phyloP scores from a whole-genome alignment of 2,888 invertebrate species.

The Trachelus iudaicus region DNA sequence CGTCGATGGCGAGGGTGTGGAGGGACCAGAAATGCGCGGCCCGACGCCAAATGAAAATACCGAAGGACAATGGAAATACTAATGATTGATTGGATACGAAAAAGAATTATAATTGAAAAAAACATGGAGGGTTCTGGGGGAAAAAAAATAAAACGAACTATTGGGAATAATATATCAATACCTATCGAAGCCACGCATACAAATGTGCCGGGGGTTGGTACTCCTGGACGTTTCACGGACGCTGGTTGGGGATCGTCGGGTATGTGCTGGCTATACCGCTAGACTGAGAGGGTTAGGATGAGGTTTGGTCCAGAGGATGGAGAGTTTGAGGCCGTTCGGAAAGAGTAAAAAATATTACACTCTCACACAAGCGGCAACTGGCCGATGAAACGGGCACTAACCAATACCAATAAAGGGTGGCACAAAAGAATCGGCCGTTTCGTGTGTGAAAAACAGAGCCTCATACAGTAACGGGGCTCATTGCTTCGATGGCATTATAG shows the following conservation, averaged over 20 bases:
- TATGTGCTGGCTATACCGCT: background rate
- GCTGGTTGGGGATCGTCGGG: background rate
- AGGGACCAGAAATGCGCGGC: slow-evolving; percentile 31
- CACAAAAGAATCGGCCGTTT: slow-evolving; percentile 54
- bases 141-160: slow-evolving; percentile 59
- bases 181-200: slow-evolving; percentile 66
- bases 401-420: slow-evolving; percentile 59
- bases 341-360: slow-evolving; percentile 64
- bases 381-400: slow-evolving; percentile 59
- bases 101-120: slow-evolving; percentile 67
- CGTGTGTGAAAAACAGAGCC: slow-evolving; percentile 51
- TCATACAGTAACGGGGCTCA: slow-evolving; percentile 32
- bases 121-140: slow-evolving; percentile 46
- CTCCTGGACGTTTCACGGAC: background rate
- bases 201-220: slow-evolving; percentile 49
- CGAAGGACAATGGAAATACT: slow-evolving; percentile 67
- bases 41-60: slow-evolving; percentile 65
- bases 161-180: slow-evolving; percentile 67
- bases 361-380: slow-evolving; percentile 53
- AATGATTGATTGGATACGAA: slow-evolving; percentile 67
- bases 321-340: slow-evolving; percentile 37
- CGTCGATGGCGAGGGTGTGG: background rate
- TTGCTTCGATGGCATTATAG: slow-evolving; percentile 44
- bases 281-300: background rate
- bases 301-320: background rate